These are phyloP conservation scores for Boleophthalmus pectinirostris DNA, from an alignment of 2,113 vertebrate genomes.

Conservation along the genomic window DNA sequence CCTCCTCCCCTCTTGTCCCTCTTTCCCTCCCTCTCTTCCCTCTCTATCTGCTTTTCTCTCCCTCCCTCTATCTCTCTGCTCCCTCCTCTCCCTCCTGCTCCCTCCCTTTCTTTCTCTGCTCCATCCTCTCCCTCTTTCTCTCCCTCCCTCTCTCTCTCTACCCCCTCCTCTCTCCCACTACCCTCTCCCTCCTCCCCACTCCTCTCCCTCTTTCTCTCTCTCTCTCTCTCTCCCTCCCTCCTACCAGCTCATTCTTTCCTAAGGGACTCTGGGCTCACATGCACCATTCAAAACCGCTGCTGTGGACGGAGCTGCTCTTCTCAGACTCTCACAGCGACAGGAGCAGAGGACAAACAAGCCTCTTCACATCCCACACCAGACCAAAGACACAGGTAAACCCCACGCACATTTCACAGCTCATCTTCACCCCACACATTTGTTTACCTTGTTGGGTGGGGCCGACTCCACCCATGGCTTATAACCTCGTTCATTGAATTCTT, in stretches of 20 bases:
- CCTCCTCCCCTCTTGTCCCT: not conserved
- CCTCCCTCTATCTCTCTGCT: too few relatives aligned
- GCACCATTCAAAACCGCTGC: constrained; percentile 30
- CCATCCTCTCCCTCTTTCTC: too few relatives aligned
- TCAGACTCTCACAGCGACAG: constrained; percentile 2
- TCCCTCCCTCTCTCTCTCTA: too few relatives aligned
- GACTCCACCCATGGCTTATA: constrained; percentile 40
- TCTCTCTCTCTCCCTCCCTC: constrained; percentile 20
- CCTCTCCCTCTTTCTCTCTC: not conserved
- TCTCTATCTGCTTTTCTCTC: too few relatives aligned
- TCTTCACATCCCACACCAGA: not conserved
- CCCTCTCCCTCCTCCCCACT: too few relatives aligned
- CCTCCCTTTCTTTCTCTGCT: not conserved
- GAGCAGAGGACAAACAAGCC: constrained; percentile 1
- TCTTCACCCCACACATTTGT: constrained; percentile 13
- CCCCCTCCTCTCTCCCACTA: too few relatives aligned
- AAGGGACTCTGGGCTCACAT: constrained; percentile 49
- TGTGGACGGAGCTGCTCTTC: constrained; percentile 8
- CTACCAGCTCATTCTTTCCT: constrained; percentile 74
- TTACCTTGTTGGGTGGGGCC: constrained; percentile 49
- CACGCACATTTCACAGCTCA: not conserved
- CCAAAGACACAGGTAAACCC: constrained; percentile 46
- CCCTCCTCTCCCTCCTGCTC: too few relatives aligned
- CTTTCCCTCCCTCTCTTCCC: too few relatives aligned
- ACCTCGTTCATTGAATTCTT: constrained; percentile 1